A percentile compares a stretch with the other conserved stretches of the same genome.
Conservation (phyloP, 2,797 vertebrate species). For the Sternotherus odoratus region DNA sequence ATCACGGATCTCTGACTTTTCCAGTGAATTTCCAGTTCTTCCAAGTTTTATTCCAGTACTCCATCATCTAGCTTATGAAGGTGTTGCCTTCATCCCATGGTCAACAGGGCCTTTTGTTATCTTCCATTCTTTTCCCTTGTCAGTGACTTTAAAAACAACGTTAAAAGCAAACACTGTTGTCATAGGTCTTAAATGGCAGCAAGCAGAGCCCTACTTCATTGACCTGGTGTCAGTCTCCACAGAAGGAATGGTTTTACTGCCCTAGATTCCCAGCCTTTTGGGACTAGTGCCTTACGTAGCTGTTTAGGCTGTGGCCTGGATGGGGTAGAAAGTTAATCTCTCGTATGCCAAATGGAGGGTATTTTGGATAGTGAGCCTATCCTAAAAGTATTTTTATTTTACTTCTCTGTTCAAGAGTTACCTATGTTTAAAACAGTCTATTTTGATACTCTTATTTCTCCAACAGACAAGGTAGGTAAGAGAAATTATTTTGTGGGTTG, state of each 20-base stretch:
- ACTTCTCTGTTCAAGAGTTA: background rate
- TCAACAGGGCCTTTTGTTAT: background rate
- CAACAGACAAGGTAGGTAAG: background rate
- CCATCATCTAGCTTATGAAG: too few relatives aligned
- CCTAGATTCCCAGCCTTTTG: background rate
- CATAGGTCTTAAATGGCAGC: background rate
- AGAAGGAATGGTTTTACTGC: background rate
- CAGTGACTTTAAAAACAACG: background rate
- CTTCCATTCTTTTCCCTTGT: background rate
- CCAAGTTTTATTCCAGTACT: background rate
- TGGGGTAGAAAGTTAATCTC: background rate
- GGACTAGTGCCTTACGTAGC: background rate
- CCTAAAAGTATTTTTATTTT: background rate
- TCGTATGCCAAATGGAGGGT: background rate
- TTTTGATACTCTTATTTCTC: too few relatives aligned
- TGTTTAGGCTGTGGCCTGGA: background rate
- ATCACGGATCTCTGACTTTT: background rate
- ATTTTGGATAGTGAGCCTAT: background rate
- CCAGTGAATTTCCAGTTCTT: background rate
- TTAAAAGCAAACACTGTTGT: background rate
- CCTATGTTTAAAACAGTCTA: background rate
- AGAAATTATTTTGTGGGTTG: background rate
- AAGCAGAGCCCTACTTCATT: background rate
- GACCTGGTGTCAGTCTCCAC: background rate
- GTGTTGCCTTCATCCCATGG: background rate